Evolutionary conservation across 2,113 vertebrate species (phyloP), one percentile per base, ranked within the genome.

Genomic region (Uria lomvia): DNA sequence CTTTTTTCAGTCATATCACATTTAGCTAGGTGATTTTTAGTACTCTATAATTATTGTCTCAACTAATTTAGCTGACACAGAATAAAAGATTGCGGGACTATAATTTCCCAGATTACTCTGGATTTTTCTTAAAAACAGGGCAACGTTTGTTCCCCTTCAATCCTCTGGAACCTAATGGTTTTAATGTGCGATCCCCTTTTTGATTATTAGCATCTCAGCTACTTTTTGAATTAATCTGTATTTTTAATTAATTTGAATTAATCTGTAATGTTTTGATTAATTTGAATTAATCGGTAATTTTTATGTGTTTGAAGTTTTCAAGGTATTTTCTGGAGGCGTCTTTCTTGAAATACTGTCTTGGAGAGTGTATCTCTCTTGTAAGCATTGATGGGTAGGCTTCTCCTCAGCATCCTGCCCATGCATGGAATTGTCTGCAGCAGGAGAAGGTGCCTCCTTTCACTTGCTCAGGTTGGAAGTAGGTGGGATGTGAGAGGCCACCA

Each of bases 1-100:
- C 53, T 91, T 96, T 78, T 84, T 94, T 73, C 55, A 76, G 29
- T 79, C 8, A 5, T 84, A 90, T 68, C 55, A 59, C 47, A 79
- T 92, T 94, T 89, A 94, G 18, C 74, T 68, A 74, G 50, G 80
- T 90, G 68, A 71, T 90, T 94, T 94, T 94, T 88, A 86, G 38
- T 91, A 88, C 27, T 90, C 34, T 85, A 36, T 95, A 94, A 94
- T 95, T 96, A 91, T 85, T 72, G 26, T 90, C 77, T 92, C 71
- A 68, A 67, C 22, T 96, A 91, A 91, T 90, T 92, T 86, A 86
- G 71, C 34, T 90, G 49, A 80, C 73, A 86, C 22, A 83, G 86
- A 92, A 88, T 76, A 83, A 90, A 90, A 88, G 17, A 17, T 94
- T 86, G 34, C 13, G 55, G 55, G 55, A 79, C 42, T 82, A 29